Evolutionary conservation across 2,888 invertebrate genomes (phyloP).

Genomic region (Pammene fasciana): DNA sequence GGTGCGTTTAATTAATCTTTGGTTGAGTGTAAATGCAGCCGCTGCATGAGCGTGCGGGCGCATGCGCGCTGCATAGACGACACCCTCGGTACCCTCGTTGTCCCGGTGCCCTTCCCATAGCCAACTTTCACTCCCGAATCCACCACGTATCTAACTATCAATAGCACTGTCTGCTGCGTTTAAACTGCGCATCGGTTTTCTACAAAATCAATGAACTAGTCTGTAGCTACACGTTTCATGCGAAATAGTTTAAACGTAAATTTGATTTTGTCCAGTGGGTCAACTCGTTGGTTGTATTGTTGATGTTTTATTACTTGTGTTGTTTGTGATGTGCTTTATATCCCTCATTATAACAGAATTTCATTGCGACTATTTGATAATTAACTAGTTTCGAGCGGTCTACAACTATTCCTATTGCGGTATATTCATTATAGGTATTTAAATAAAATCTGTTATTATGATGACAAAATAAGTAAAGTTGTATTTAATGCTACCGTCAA

Average conservation of each 20-base stretch:
- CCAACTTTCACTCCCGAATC: constrained; percentile 75
- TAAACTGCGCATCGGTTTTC: constrained; percentile 17
- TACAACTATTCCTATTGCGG: too few species aligned
- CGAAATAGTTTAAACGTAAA: neutral
- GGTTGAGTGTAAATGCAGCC: constrained; percentile 39
- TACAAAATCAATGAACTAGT: constrained; percentile 19
- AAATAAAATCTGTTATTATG: too few species aligned
- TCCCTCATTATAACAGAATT: neutral
- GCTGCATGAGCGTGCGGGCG: constrained; percentile 54
- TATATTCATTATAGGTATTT: too few species aligned
- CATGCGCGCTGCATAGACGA: constrained; percentile 55
- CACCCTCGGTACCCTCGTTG: constrained; percentile 52
- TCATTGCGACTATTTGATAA: neutral
- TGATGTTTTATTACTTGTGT: neutral
- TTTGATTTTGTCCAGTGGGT: constrained; percentile 10
- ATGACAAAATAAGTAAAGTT: too few species aligned
- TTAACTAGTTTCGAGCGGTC: neutral
- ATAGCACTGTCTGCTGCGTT: constrained; percentile 42
- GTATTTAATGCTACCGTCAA: too few species aligned
- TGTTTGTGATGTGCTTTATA: neutral
- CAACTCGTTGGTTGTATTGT: neutral
- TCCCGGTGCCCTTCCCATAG: constrained; percentile 77
- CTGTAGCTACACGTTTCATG: neutral
- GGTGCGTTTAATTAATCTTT: neutral
- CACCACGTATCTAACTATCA: constrained; percentile 51